These are phyloP conservation scores for Enhydra lutris DNA, from an alignment of 2,113 vertebrate genomes.

Conservation along the genomic window DNA sequence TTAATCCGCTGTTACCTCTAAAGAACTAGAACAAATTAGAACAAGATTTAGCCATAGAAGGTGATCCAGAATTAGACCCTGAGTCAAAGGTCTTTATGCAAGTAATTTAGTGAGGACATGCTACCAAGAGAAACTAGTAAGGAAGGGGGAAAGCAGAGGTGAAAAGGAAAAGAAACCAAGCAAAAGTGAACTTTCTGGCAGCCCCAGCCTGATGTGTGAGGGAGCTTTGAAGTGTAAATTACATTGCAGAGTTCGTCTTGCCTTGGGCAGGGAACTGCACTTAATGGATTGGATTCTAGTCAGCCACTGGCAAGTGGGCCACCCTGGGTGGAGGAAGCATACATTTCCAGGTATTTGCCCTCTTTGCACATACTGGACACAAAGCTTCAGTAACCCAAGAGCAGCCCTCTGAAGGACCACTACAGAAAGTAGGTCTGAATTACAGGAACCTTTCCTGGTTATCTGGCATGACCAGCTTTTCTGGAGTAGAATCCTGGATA, in stretches of 20 bases:
- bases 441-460: neutral
- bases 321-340: neutral
- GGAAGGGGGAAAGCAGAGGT: neutral
- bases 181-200: neutral
- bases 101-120: neutral
- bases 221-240: neutral
- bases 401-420: neutral
- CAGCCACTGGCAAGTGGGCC: neutral
- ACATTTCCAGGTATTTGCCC: no score
- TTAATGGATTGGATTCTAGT: neutral
- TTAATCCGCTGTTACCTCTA: neutral
- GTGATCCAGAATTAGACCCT: neutral
- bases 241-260: neutral
- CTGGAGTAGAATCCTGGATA: neutral
- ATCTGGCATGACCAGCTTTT: neutral
- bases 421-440: neutral
- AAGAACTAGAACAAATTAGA: neutral
- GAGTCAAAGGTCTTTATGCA: neutral
- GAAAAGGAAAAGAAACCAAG: neutral
- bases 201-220: no score
- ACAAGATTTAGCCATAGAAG: neutral
- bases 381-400: neutral
- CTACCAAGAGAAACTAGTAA: neutral
- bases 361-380: neutral
- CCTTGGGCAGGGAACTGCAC: fast-evolving